Percentiles rank a stretch among this genome's conserved stretches.
phyloP scores from a whole-genome alignment of 2,113 vertebrate species.

The Leucosticte australis region DNA sequence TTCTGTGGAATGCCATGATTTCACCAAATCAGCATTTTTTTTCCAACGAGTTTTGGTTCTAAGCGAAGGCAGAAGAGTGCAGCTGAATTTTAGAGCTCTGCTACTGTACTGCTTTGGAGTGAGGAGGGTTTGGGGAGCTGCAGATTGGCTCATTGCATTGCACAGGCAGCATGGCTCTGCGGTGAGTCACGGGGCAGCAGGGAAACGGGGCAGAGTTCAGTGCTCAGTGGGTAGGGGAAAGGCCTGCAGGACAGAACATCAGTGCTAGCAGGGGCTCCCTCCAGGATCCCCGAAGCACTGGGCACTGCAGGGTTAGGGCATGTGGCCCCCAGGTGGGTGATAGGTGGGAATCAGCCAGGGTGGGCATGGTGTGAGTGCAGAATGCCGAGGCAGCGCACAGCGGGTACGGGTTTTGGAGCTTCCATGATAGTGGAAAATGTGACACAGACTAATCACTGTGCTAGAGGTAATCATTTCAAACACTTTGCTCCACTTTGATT shows the following conservation, averaged over 20 bases:
- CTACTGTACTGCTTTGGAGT: neutral
- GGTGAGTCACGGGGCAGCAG: slow-evolving; percentile 10
- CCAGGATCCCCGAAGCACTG: neutral
- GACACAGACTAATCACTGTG: neutral
- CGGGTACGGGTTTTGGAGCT: neutral
- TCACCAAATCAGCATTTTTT: slow-evolving; percentile 27
- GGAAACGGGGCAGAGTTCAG: slow-evolving; percentile 26
- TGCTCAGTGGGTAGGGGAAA: slow-evolving; percentile 19
- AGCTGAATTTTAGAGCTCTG: neutral
- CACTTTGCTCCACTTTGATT: neutral
- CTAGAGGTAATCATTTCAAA: neutral
- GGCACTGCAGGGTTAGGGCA: neutral
- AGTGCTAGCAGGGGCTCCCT: neutral
- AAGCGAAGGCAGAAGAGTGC: neutral
- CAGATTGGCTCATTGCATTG: neutral
- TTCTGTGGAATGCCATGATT: neutral
- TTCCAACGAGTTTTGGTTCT: neutral
- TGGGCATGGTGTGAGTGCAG: neutral
- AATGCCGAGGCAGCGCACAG: neutral
- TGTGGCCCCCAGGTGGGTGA: neutral
- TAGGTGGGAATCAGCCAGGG: accelerated
- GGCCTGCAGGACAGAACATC: neutral
- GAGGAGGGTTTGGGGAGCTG: neutral
- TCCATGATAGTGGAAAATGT: neutral
- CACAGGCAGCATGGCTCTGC: neutral